phyloP scores from a whole-genome alignment of 2,113 vertebrate genomes.

The Pica pica region DNA sequence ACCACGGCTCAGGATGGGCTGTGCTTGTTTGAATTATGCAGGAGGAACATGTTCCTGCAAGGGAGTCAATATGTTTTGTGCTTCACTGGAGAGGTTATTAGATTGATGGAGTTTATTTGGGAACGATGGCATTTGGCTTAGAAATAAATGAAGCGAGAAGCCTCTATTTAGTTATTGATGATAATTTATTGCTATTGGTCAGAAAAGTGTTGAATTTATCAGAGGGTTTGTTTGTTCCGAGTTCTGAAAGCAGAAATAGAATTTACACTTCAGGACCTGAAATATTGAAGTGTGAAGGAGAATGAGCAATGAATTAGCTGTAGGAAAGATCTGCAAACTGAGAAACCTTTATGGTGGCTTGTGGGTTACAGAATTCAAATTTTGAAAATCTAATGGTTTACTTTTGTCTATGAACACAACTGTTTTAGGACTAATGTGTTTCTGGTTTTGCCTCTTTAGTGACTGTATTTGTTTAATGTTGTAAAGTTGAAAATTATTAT shows the following conservation, averaged over 20 bases:
- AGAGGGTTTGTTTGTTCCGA: slow-evolving; percentile 73
- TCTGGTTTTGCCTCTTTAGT: not conserved
- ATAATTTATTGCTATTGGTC: slow-evolving; percentile 78
- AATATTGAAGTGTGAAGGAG: slow-evolving; percentile 8
- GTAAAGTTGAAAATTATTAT: not conserved
- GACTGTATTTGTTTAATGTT: not conserved
- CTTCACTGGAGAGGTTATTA: slow-evolving; percentile 74
- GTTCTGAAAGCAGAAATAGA: slow-evolving; percentile 70
- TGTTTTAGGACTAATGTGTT: not conserved
- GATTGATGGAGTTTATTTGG: slow-evolving; percentile 78
- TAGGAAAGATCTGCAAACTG: not conserved
- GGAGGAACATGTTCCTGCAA: slow-evolving; percentile 61
- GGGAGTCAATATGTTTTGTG: slow-evolving; percentile 72
- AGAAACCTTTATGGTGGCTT: not conserved
- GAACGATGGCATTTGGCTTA: slow-evolving; percentile 70
- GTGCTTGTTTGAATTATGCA: slow-evolving; percentile 68
- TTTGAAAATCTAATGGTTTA: not conserved
- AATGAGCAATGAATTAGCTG: not conserved
- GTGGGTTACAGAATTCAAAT: not conserved
- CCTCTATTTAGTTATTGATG: slow-evolving; percentile 71
- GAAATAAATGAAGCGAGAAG: slow-evolving; percentile 78
- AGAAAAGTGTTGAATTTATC: slow-evolving; percentile 79
- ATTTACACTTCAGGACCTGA: slow-evolving; percentile 69
- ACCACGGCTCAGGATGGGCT: slow-evolving; percentile 48
- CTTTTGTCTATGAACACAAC: not conserved